A percentile compares a stretch with the other conserved stretches of the same genome.
These are phyloP conservation scores for Macquaria ambigua DNA, from an alignment of 2,113 vertebrate genomes.

Conservation along the genomic window DNA sequence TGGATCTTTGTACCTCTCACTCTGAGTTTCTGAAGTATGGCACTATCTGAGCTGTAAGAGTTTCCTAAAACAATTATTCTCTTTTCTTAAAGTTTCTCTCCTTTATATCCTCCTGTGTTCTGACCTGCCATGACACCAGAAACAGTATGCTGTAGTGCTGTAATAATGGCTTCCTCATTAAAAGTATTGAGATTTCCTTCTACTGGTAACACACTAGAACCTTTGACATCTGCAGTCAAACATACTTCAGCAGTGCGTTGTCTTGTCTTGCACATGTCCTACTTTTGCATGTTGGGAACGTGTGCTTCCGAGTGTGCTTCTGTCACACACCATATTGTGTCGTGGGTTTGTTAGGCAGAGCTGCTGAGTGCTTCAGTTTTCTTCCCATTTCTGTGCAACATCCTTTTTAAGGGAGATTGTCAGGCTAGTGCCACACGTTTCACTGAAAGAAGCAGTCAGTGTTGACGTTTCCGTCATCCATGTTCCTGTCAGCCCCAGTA, in stretches of 20 bases:
- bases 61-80: conserved; percentile 18
- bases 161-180: conserved; percentile 28
- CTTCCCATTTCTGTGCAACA: conserved; percentile 18
- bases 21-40: not conserved
- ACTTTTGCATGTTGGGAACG: conserved; percentile 31
- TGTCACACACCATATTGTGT: conserved; percentile 45
- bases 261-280: conserved; percentile 36
- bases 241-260: conserved; percentile 7
- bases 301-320: conserved; percentile 9
- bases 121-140: conserved; percentile 4
- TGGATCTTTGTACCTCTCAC: not conserved
- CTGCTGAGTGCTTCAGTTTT: conserved; percentile 31
- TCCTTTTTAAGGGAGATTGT: conserved; percentile 34
- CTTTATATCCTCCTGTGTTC: not conserved
- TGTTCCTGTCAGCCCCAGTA: conserved; percentile 47
- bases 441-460: conserved; percentile 43
- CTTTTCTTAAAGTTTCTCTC: conserved; percentile 21
- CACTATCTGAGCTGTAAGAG: conserved; percentile 6
- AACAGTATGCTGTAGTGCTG: not conserved
- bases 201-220: not conserved
- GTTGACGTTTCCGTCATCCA: conserved; percentile 57
- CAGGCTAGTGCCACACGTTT: conserved; percentile 44
- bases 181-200: conserved; percentile 28
- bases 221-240: conserved; percentile 43
- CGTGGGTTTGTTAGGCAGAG: conserved; percentile 25